A percentile compares a stretch with the other conserved stretches of the same genome.
phyloP scores from a whole-genome alignment of 1,140 invertebrate species.

The Phymorhynchus buccinoides region DNA sequence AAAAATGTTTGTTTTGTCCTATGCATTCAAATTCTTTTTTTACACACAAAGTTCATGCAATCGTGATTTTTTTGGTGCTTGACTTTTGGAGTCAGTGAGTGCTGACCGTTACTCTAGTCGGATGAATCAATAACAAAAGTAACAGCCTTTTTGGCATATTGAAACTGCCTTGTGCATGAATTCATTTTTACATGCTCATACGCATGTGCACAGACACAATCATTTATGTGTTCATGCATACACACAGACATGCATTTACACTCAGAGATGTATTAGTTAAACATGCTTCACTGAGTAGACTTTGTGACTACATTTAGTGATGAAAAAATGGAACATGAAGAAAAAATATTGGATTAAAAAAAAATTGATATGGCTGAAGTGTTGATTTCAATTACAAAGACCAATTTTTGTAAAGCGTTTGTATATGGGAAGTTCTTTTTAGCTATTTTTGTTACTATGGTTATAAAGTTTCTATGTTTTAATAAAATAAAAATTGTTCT shows the following conservation, averaged over 20 bases:
- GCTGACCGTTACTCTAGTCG: neutral
- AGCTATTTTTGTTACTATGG: constrained; percentile 60
- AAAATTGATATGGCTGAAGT: constrained; percentile 1
- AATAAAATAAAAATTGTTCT: constrained; percentile 61
- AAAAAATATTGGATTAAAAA: neutral
- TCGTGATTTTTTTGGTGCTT: neutral
- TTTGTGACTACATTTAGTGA: neutral
- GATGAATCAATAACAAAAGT: neutral
- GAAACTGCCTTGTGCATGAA: neutral
- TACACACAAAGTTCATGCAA: neutral
- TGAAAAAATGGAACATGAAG: neutral
- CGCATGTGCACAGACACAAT: too few species aligned
- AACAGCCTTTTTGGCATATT: neutral
- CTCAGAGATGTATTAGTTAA: neutral
- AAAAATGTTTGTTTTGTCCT: neutral
- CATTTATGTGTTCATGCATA: neutral
- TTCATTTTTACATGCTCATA: neutral
- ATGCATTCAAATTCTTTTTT: neutral
- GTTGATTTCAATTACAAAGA: constrained; percentile 47
- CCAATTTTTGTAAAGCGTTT: constrained; percentile 65
- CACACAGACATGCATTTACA: neutral
- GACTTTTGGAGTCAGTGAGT: neutral
- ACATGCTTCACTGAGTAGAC: neutral
- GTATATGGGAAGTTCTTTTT: constrained; percentile 66
- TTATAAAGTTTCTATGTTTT: constrained; percentile 66